A percentile compares a stretch with the other conserved stretches of the same genome.
Evolutionary conservation across 1,140 invertebrate genomes (phyloP).

Genomic region (Euura saliciscinereae): DNA sequence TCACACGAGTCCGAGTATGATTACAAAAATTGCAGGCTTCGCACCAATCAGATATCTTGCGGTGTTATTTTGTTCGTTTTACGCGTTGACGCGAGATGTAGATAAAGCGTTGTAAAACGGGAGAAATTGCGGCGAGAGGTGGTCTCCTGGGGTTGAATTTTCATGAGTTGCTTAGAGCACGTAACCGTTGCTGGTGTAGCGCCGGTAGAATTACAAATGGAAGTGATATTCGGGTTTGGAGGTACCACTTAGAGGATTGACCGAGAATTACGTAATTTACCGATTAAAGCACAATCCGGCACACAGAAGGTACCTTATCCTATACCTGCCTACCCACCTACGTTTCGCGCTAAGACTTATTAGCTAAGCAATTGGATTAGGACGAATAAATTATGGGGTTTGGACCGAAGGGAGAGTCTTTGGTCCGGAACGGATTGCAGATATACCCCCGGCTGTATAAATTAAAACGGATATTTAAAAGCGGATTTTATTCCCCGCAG

Average conservation of each 20-base stretch:
- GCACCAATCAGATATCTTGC: no score
- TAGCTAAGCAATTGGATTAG: conserved; percentile 4
- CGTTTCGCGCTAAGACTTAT: neutral
- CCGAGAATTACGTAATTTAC: neutral
- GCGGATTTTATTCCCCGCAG: neutral
- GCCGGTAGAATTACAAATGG: neutral
- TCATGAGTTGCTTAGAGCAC: neutral
- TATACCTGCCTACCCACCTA: neutral
- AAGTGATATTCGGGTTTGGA: neutral
- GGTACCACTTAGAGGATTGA: neutral
- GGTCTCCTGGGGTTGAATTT: neutral
- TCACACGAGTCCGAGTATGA: no score
- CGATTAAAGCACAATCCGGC: neutral
- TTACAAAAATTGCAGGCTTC: no score
- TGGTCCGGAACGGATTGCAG: no score
- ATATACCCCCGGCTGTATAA: neutral
- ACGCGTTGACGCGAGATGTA: no score
- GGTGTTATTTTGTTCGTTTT: no score
- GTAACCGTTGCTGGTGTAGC: no score
- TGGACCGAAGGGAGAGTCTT: neutral
- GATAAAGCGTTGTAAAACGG: no score
- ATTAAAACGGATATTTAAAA: conserved; percentile 14
- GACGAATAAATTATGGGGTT: neutral
- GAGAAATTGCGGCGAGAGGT: no score
- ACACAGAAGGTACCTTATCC: neutral